A percentile compares a stretch with the other conserved stretches of the same genome.
These are phyloP conservation scores for Oxyruncus cristatus DNA, from an alignment of 2,113 vertebrate genomes.

Conservation along the genomic window DNA sequence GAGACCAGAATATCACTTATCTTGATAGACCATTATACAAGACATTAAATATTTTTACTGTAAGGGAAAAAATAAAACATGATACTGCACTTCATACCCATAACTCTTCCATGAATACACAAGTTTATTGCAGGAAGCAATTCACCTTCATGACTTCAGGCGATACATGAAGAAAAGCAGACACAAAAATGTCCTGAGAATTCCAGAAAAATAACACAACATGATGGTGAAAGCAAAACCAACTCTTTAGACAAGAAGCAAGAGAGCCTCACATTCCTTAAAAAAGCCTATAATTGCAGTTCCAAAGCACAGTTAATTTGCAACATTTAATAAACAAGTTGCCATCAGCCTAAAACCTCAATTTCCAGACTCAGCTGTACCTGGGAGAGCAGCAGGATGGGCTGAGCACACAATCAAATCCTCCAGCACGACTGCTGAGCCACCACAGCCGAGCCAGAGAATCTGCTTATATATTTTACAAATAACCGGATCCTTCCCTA, in stretches of 20 bases:
- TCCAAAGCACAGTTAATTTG: not conserved
- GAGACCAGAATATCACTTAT: not conserved
- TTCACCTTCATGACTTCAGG: not conserved
- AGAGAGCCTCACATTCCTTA: not conserved
- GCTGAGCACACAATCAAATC: not conserved
- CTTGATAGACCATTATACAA: not conserved
- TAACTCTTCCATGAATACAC: not conserved
- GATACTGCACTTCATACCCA: not conserved
- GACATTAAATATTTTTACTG: not conserved
- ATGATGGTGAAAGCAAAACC: not conserved
- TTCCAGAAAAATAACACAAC: not conserved
- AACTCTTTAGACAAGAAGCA: not conserved
- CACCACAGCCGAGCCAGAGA: not conserved
- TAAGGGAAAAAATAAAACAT: not conserved
- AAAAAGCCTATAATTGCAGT: not conserved
- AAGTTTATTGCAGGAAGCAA: not conserved
- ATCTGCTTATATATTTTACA: conserved; percentile 53
- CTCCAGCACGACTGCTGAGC: not conserved
- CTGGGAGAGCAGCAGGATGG: not conserved
- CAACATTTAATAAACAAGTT: not conserved
- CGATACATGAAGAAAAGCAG: not conserved
- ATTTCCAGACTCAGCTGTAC: not conserved
- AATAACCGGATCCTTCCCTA: conserved; percentile 45
- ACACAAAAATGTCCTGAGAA: not conserved
- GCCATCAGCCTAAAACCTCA: not conserved